A percentile compares a stretch with the other conserved stretches of the same genome.
phyloP scores from a whole-genome alignment of 2,113 vertebrate species.

The Formicarius rufipectus region DNA sequence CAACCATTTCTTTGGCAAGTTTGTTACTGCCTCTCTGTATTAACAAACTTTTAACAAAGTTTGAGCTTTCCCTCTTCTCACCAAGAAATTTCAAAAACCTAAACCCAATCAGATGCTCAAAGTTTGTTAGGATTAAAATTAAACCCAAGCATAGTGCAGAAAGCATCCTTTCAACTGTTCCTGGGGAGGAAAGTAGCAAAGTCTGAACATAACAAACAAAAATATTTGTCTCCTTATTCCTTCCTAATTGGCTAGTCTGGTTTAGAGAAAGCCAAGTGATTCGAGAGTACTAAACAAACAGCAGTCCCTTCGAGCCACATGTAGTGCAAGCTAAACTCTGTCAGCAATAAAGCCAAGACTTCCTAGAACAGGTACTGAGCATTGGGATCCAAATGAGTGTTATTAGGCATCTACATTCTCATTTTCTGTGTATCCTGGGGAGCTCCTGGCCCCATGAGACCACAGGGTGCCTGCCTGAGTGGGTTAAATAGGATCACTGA shows the following conservation, averaged over 20 bases:
- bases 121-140: background rate
- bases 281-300: background rate
- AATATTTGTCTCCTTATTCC: background rate
- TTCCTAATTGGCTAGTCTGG: background rate
- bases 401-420: background rate
- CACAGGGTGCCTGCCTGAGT: background rate
- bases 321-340: background rate
- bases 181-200: background rate
- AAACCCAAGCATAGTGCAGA: background rate
- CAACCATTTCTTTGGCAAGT: background rate
- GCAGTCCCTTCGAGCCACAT: background rate
- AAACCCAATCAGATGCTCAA: background rate
- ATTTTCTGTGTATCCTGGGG: background rate
- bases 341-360: background rate
- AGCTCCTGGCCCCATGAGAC: background rate
- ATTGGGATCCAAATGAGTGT: rapidly evolving
- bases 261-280: background rate
- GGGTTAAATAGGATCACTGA: background rate
- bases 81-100: background rate
- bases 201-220: background rate
- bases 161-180: background rate
- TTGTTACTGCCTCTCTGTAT: background rate
- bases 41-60: background rate
- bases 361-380: background rate
- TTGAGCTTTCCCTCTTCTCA: background rate